Evolutionary conservation across 2,888 invertebrate species (phyloP).

Genomic region (Ectemnius cavifrons): DNA sequence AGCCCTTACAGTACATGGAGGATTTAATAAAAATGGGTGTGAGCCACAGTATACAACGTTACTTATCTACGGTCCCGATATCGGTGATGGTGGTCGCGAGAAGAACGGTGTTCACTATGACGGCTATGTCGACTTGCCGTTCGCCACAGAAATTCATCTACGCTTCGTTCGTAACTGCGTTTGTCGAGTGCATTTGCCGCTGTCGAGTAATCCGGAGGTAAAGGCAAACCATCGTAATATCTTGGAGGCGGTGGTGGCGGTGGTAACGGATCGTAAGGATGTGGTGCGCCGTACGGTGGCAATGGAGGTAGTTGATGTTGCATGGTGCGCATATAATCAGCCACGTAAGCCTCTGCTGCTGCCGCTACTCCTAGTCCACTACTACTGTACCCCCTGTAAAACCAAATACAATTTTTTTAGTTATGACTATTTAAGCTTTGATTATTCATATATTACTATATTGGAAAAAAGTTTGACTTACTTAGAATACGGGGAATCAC

Average conservation of each 20-base stretch:
- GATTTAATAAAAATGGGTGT: too few relatives aligned
- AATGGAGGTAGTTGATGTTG: conserved; percentile 91
- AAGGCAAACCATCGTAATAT: conserved; percentile 88
- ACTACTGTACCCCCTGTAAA: conserved; percentile 77
- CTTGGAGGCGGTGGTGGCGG: conserved; percentile 86
- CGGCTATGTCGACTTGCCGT: conserved; percentile 84
- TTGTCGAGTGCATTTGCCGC: conserved; percentile 83
- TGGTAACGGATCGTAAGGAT: conserved; percentile 74
- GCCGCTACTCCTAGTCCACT: conserved; percentile 81
- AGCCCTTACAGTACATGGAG: conserved; percentile 33
- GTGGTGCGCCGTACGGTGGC: conserved; percentile 91
- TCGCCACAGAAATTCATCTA: conserved; percentile 92
- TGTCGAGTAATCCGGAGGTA: conserved; percentile 87
- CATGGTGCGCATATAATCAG: conserved; percentile 93
- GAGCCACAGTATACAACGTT: conserved; percentile 15
- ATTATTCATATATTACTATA: not conserved
- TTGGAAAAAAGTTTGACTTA: conserved; percentile 55
- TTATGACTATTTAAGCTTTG: conserved; percentile 2
- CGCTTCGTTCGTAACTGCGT: conserved; percentile 92
- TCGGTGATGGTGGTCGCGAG: conserved; percentile 82
- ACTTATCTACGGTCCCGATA: conserved; percentile 82
- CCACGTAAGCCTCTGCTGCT: conserved; percentile 91
- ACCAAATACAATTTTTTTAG: not conserved
- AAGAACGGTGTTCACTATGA: conserved; percentile 78
- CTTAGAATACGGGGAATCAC: conserved; percentile 74